Percentiles rank a stretch among this genome's conserved stretches.
These are phyloP conservation scores for Heliconius cydno DNA, from an alignment of 2,888 invertebrate species.

Conservation along the genomic window DNA sequence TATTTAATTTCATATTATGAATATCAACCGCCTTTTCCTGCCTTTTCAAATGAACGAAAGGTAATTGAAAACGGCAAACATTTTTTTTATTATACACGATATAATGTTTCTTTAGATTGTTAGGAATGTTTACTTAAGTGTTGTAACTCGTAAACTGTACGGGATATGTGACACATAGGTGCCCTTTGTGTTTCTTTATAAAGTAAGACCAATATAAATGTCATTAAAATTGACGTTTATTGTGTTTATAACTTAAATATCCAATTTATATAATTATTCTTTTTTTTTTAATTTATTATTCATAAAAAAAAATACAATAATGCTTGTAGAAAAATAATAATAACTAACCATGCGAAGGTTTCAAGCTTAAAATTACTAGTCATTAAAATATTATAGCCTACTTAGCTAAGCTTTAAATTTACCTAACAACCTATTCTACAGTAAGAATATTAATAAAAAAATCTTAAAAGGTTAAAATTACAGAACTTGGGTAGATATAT, in stretches of 20 bases:
- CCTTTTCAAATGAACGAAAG: slow-evolving; percentile 1
- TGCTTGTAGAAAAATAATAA: too few relatives aligned
- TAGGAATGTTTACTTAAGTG: slow-evolving; percentile 13
- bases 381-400: not conserved
- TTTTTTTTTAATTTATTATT: too few relatives aligned
- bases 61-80: not conserved
- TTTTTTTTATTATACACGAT: not conserved
- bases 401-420: not conserved
- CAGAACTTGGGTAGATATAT: not conserved
- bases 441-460: not conserved
- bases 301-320: too few relatives aligned
- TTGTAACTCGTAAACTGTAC: not conserved
- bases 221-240: not conserved
- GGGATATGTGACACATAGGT: not conserved
- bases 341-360: not conserved
- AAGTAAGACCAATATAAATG: not conserved
- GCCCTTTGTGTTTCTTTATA: slow-evolving; percentile 4
- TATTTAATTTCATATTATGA: not conserved
- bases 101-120: not conserved
- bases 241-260: too few relatives aligned
- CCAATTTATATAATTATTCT: too few relatives aligned
- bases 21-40: not conserved
- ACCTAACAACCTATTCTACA: not conserved
- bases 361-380: not conserved
- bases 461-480: not conserved